Percentiles rank a stretch among this genome's conserved stretches.
Conservation (phyloP, 2,113 vertebrate species). For the Telmatochromis sp. region DNA sequence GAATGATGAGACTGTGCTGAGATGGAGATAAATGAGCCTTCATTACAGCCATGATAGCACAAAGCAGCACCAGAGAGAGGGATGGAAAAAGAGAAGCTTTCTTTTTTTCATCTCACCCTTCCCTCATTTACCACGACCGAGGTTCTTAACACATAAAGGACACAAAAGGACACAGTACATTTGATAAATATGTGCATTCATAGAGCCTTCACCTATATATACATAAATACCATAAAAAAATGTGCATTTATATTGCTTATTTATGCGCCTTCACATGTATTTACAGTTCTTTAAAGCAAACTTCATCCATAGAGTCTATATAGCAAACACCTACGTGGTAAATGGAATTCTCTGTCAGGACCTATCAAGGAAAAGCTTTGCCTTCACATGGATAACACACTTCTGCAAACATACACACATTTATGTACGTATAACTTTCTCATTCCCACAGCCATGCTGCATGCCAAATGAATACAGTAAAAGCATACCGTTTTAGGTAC, state of each 20-base stretch:
- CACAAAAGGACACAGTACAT: constrained; percentile 19
- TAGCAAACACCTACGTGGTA: constrained; percentile 23
- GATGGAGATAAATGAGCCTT: constrained; percentile 71
- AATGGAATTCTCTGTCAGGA: constrained; percentile 54
- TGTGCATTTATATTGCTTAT: constrained; percentile 61
- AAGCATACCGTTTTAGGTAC: constrained; percentile 5
- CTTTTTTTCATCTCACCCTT: neutral
- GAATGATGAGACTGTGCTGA: constrained; percentile 60
- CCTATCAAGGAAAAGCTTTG: constrained; percentile 48
- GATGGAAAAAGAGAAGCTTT: neutral
- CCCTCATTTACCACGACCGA: constrained; percentile 21
- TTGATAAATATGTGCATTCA: constrained; percentile 53
- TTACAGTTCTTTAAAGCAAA: constrained; percentile 23
- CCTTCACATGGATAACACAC: constrained; percentile 31
- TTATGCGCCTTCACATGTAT: neutral
- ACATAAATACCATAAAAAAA: constrained; percentile 11
- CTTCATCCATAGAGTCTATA: constrained; percentile 10
- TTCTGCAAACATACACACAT: constrained; percentile 1
- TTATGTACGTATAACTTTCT: neutral
- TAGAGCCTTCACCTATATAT: neutral
- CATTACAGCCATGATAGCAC: constrained; percentile 59
- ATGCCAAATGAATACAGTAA: constrained; percentile 15
- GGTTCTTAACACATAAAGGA: constrained; percentile 20
- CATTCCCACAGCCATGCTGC: neutral
- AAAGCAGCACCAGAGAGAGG: constrained; percentile 25